Conservation (phyloP, 2,113 vertebrate species). For the Nycticryphes semicollaris region DNA sequence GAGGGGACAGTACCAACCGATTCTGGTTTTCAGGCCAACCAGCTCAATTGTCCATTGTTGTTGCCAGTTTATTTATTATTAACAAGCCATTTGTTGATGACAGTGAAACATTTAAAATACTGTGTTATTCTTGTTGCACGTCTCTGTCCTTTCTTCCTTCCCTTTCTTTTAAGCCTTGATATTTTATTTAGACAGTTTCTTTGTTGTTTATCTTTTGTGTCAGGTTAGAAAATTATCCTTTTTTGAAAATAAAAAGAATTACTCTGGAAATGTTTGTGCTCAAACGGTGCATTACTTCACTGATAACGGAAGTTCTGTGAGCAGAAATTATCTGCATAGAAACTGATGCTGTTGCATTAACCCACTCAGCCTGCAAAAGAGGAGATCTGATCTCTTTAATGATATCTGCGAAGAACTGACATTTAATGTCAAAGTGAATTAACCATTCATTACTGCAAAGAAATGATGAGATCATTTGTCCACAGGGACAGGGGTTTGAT, state of each 20-base stretch:
- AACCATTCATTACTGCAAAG: background rate
- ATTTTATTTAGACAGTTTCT: background rate
- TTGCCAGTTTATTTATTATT: background rate
- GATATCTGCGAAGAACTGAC: background rate
- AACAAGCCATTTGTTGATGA: background rate
- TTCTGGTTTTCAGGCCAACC: background rate
- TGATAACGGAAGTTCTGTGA: background rate
- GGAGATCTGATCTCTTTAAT: background rate
- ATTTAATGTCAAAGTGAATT: background rate
- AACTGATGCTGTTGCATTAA: background rate
- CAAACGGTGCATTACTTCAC: background rate
- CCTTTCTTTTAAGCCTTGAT: background rate
- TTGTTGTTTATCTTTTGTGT: background rate
- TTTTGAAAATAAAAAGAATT: background rate
- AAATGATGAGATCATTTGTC: background rate
- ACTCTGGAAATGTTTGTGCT: background rate
- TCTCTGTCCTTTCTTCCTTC: background rate
- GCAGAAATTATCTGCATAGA: background rate
- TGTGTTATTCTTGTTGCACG: background rate
- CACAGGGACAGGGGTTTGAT: background rate
- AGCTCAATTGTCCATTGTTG: background rate
- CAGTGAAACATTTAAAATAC: background rate
- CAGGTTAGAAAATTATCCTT: background rate
- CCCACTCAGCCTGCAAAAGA: accelerated
- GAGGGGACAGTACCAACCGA: background rate